Percentiles rank a stretch among this genome's conserved stretches.
Evolutionary conservation across 2,888 invertebrate species (phyloP).

Genomic region (Andricus curvator): DNA sequence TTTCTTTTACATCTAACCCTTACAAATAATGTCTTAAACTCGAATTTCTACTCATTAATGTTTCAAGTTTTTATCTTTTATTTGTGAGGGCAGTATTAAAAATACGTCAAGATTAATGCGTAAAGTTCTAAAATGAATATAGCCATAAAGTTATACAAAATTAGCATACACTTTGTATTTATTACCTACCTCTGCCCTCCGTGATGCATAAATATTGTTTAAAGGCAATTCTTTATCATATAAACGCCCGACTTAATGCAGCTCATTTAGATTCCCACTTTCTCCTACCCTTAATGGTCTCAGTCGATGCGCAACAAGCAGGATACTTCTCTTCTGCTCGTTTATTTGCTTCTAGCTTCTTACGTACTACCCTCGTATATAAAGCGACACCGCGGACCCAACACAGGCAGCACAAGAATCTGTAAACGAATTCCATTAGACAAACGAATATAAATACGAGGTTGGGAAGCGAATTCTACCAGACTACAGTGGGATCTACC

Average conservation of each 20-base stretch:
- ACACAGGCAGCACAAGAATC: conserved; percentile 39
- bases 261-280: conserved; percentile 68
- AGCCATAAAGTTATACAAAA: conserved; percentile 40
- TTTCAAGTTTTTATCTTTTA: background rate
- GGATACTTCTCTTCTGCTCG: background rate
- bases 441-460: background rate
- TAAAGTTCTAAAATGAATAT: background rate
- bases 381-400: conserved; percentile 12
- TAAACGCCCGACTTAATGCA: conserved; percentile 66
- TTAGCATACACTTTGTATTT: conserved; percentile 68
- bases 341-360: conserved; percentile 28
- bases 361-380: conserved; percentile 29
- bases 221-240: conserved; percentile 71
- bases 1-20: too few relatives aligned
- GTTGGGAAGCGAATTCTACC: background rate
- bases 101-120: background rate
- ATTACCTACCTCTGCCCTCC: conserved; percentile 61
- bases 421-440: conserved; percentile 40
- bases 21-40: too few relatives aligned
- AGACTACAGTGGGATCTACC: background rate
- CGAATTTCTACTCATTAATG: too few relatives aligned
- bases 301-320: conserved; percentile 63
- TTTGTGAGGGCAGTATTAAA: background rate
- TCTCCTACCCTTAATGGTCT: conserved; percentile 56
- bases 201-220: conserved; percentile 71